phyloP scores from a whole-genome alignment of 92 coral and sea anemone genomes.

The Plumapathes pennacea region DNA sequence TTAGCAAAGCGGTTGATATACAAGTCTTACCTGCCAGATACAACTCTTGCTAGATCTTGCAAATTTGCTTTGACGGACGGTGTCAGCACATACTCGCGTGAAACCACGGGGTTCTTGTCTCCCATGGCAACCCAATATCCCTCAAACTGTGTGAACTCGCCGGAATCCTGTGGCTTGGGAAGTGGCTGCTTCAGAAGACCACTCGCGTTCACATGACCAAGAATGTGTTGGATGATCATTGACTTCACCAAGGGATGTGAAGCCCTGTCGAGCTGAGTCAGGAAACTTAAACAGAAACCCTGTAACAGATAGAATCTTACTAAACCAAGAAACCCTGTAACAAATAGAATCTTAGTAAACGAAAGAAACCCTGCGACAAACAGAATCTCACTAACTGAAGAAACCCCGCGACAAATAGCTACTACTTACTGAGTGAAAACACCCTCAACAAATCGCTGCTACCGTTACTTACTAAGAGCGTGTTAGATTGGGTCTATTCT shows the following conservation, averaged over 20 bases:
- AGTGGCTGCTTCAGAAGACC: constrained; percentile 86
- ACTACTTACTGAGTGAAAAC: too few relatives aligned
- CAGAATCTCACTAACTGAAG: too few relatives aligned
- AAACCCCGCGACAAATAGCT: too few relatives aligned
- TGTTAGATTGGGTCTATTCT: too few relatives aligned
- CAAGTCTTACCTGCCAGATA: constrained; percentile 99
- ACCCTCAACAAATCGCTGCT: too few relatives aligned
- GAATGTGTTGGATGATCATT: constrained; percentile 59
- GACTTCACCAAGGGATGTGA: constrained; percentile 84
- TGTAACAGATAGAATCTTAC: constrained; percentile 14
- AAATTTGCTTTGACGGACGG: constrained; percentile 83
- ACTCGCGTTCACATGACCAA: constrained; percentile 88
- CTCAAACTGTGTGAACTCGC: constrained; percentile 74
- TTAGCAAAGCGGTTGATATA: too few relatives aligned
- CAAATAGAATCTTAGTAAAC: background rate
- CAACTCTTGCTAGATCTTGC: constrained; percentile 85
- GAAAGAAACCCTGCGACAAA: background rate
- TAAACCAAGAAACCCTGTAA: background rate
- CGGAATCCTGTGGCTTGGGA: constrained; percentile 53
- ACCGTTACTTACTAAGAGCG: too few relatives aligned
- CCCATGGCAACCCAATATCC: constrained; percentile 94
- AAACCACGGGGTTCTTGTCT: constrained; percentile 54
- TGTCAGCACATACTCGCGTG: constrained; percentile 84
- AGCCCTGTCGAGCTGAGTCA: constrained; percentile 90
- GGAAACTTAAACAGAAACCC: constrained; percentile 95